Percentiles rank a stretch among this genome's conserved stretches.
phyloP scores from a whole-genome alignment of 2,797 vertebrate genomes.

The Pempheris klunzingeri region DNA sequence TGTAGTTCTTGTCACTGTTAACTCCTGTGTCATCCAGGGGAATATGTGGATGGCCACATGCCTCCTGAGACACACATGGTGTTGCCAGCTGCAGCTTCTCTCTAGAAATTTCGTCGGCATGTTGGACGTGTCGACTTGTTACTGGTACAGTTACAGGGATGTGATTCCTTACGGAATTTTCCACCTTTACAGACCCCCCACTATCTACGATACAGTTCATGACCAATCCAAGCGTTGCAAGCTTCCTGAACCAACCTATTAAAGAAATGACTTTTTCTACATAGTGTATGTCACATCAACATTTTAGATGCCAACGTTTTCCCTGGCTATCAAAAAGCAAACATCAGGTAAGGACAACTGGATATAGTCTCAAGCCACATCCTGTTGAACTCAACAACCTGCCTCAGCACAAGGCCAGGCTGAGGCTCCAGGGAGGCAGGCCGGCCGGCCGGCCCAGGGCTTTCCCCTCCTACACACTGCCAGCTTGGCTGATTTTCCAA shows the following conservation, averaged over 20 bases:
- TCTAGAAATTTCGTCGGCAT: conserved; percentile 8
- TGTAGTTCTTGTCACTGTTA: background rate
- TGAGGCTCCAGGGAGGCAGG: conserved; percentile 26
- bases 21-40: background rate
- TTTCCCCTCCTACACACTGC: conserved; percentile 77
- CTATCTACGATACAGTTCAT: background rate
- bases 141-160: background rate
- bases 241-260: background rate
- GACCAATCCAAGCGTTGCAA: background rate
- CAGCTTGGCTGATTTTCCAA: conserved; percentile 70
- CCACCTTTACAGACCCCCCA: too few species aligned
- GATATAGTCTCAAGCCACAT: conserved; percentile 23
- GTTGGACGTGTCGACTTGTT: conserved; percentile 10
- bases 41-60: background rate
- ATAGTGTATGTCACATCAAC: background rate
- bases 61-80: conserved; percentile 19
- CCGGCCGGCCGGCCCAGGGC: conserved; percentile 43
- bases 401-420: conserved; percentile 23
- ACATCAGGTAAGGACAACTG: conserved; percentile 12
- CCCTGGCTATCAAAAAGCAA: conserved; percentile 19
- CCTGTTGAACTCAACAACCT: conserved; percentile 63
- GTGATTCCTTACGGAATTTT: background rate
- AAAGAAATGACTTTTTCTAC: background rate
- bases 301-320: background rate
- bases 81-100: conserved; percentile 42